Evolutionary conservation across 2,797 vertebrate genomes (phyloP), one percentile per base, ranked within the genome.

Genomic region (Taenioides sp.): DNA sequence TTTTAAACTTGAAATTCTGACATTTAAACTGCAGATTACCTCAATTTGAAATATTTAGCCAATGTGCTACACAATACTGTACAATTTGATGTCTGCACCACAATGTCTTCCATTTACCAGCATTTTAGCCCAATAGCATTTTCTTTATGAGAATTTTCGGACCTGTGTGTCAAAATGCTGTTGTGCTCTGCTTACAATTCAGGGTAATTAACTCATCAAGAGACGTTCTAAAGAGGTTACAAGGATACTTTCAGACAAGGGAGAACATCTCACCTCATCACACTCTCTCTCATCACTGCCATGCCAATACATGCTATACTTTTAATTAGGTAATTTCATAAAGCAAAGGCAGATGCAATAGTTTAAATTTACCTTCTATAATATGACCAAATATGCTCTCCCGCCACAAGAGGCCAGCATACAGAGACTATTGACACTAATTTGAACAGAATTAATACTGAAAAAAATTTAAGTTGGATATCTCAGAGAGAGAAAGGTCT

Each of bases 191-290:
- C 12, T 47, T 47, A 47, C 43, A 83, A 58, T 80, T 67, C 72
- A 69, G 50, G 75, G 75, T 87, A 78, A 88, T 85, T 78, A 88
- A 80, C 78, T 75, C 72, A 79, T 80, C 75, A 71, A 63, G 61
- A 80, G 72, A 75, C 3, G 11, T 43, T 14, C 40, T 43, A 43
- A 47, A 1, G 4, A 43, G 40, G 76, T 84, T 86, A 86, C 84
- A 80, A 72, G 76, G 73, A 83, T 80, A 85, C 81, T 73, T 10
- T 52, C 79, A 77, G 79, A 90, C 73, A 75, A 71, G 77, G 6
- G 14, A 27, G 16, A 60, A 27, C 7, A 34, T 55, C n/a, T 28
- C 43, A 18, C 55, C 23, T 40, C 50, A 27, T 57, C 22, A 12
- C 11, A 57, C n/a, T 25, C 55, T 58, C 22, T 58, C 55, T 25